phyloP scores from a whole-genome alignment of 2,113 vertebrate species.

The Orientallactaga bullata region DNA sequence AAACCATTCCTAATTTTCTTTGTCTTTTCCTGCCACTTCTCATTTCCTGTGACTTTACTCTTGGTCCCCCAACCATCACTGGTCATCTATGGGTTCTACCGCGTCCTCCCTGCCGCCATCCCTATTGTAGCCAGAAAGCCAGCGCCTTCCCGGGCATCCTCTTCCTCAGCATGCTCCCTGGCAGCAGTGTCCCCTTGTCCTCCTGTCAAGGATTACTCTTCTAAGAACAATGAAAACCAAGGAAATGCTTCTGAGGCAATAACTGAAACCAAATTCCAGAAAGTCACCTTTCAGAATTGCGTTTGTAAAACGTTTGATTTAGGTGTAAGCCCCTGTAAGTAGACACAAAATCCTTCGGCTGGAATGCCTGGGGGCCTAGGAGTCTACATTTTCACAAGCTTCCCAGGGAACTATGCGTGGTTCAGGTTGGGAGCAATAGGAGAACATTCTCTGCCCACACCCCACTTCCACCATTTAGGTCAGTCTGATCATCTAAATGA shows the following conservation, averaged over 20 bases:
- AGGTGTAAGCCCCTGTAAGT: background rate
- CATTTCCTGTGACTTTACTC: background rate
- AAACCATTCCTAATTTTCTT: background rate
- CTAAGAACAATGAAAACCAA: background rate
- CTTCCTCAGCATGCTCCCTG: background rate
- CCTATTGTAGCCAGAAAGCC: no score
- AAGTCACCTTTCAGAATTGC: background rate
- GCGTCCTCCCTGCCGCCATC: background rate
- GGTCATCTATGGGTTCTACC: no score
- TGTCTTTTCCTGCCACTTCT: background rate
- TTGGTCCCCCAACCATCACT: background rate
- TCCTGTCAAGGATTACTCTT: background rate
- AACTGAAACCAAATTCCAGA: background rate
- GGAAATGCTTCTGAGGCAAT: background rate
- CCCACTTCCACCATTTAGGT: background rate
- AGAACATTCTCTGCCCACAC: background rate
- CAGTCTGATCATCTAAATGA: background rate
- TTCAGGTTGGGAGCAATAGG: background rate
- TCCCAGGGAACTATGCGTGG: background rate
- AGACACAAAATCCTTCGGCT: background rate
- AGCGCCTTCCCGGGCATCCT: no score
- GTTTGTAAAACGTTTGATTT: background rate
- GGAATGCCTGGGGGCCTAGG: background rate
- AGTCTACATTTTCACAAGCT: background rate
- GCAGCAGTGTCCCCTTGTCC: rapidly evolving